Evolutionary conservation across 2,888 invertebrate species (phyloP).

Genomic region (Acronicta psi): DNA sequence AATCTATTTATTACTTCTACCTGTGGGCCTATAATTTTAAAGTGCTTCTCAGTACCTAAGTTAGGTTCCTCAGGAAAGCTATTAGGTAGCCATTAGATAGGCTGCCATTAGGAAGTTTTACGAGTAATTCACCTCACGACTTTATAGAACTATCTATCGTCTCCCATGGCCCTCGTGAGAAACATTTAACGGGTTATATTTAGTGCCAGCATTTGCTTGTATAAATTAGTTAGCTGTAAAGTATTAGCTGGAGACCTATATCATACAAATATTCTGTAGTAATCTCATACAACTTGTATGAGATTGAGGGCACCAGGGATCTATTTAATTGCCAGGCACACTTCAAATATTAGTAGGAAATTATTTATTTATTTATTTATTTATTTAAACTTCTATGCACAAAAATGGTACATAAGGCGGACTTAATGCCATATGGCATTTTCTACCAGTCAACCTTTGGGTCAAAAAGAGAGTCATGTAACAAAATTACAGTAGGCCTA

Average conservation of each 20-base stretch:
- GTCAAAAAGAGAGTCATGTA: too few species aligned
- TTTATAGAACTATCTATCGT: not conserved
- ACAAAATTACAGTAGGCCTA: too few species aligned
- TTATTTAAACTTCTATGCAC: too few species aligned
- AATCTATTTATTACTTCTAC: not conserved
- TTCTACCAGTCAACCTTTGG: too few species aligned
- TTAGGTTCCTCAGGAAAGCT: conserved; percentile 8
- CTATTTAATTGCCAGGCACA: too few species aligned
- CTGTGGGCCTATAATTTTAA: not conserved
- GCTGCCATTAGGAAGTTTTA: conserved; percentile 6
- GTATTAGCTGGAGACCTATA: not conserved
- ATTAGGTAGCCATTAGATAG: not conserved
- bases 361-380: too few species aligned
- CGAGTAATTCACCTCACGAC: not conserved
- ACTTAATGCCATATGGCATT: too few species aligned
- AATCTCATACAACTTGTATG: too few species aligned
- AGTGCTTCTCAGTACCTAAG: not conserved
- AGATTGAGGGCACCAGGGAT: too few species aligned
- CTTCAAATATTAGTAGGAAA: not conserved
- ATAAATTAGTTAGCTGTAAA: not conserved
- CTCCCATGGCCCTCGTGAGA: not conserved
- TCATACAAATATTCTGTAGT: too few species aligned
- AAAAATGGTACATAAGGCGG: too few species aligned
- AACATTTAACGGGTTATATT: conserved; percentile 1
- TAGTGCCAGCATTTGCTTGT: not conserved